A percentile compares a stretch with the other conserved stretches of the same genome.
phyloP scores from a whole-genome alignment of 2,888 invertebrate species.

The Phyllotreta striolata region DNA sequence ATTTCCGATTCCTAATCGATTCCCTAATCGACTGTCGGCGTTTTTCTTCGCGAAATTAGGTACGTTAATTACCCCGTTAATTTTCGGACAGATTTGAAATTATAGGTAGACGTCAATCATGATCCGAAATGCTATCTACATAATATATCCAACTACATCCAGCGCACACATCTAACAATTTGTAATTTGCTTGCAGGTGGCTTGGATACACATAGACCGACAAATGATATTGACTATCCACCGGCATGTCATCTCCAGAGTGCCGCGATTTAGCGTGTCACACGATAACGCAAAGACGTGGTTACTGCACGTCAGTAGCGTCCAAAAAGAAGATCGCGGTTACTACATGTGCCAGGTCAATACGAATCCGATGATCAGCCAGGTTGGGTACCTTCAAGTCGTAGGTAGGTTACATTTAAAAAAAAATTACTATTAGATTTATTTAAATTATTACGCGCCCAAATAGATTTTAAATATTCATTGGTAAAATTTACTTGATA shows the following conservation, averaged over 20 bases:
- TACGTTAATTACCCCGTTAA: no score
- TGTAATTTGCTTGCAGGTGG: conserved; percentile 70
- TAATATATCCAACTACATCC: conserved; percentile 4
- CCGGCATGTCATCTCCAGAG: conserved; percentile 87
- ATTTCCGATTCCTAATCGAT: no score
- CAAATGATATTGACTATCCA: conserved; percentile 94
- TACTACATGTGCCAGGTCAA: conserved; percentile 92
- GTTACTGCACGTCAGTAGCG: conserved; percentile 89
- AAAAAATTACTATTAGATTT: not conserved
- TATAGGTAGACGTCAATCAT: not conserved
- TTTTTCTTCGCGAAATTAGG: no score
- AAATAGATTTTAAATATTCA: not conserved
- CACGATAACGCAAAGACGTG: conserved; percentile 93
- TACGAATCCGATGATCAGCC: conserved; percentile 94
- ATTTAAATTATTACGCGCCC: no score
- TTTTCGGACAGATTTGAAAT: not conserved
- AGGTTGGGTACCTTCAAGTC: conserved; percentile 91
- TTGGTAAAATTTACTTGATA: no score
- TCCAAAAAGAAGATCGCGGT: conserved; percentile 90
- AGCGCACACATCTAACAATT: conserved; percentile 1
- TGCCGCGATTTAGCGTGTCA: conserved; percentile 90
- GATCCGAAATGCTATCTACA: conserved; percentile 7
- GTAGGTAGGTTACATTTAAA: conserved; percentile 73
- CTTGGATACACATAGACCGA: conserved; percentile 94
- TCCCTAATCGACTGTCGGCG: no score